Evolutionary conservation across 2,113 vertebrate genomes (phyloP).

Genomic region (Lophura nycthemera): DNA sequence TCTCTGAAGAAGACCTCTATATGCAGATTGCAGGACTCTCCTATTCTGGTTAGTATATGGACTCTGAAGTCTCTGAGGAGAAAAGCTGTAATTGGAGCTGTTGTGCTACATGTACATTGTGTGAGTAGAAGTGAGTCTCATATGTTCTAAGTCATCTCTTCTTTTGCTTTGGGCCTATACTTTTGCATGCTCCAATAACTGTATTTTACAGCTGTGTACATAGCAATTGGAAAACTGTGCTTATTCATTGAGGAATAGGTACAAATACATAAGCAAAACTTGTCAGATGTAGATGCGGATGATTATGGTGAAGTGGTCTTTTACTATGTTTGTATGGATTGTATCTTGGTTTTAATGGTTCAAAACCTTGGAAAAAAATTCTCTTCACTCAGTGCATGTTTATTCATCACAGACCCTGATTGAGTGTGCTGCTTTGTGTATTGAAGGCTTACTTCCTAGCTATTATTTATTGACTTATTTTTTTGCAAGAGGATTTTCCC

Average conservation of each 20-base stretch:
- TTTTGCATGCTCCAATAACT: background rate
- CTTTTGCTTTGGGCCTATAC: background rate
- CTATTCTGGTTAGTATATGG: constrained; percentile 83
- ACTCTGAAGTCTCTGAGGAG: background rate
- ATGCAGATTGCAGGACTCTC: constrained; percentile 92
- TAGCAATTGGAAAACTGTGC: background rate
- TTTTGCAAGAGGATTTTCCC: background rate
- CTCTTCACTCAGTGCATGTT: background rate
- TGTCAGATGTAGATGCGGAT: background rate
- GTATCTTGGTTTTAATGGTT: background rate
- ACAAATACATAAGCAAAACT: background rate
- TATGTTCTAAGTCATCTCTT: background rate
- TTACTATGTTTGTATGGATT: background rate
- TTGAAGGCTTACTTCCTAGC: background rate
- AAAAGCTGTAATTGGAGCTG: background rate
- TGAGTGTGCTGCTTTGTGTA: background rate
- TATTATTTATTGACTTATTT: background rate
- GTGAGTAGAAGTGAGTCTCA: background rate
- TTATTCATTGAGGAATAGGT: background rate
- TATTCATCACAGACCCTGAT: background rate
- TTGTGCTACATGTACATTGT: background rate
- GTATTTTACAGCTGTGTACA: background rate
- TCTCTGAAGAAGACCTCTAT: constrained; percentile 93
- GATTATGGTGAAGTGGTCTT: background rate
- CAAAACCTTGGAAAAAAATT: background rate